Evolutionary conservation across 2,888 invertebrate genomes (phyloP).

Genomic region (Drosophila tripunctata): DNA sequence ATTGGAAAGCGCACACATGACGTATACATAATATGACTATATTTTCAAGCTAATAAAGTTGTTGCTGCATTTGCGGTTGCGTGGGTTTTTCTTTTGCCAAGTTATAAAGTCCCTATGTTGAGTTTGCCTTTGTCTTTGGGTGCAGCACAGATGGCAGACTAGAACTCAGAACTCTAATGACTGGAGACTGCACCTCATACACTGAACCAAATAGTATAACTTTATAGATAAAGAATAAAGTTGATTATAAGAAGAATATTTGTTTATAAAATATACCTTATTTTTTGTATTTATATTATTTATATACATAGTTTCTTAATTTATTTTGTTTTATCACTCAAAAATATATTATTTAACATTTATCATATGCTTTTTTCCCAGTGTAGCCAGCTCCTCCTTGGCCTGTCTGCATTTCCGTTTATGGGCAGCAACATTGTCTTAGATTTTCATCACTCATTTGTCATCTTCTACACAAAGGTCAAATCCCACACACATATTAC

Average conservation of each 20-base stretch:
- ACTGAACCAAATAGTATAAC: slow-evolving; percentile 23
- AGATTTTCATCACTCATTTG: slow-evolving; percentile 74
- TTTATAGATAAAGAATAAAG: not conserved
- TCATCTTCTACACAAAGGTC: slow-evolving; percentile 64
- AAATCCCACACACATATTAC: slow-evolving; percentile 76
- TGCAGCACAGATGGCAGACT: slow-evolving; percentile 31
- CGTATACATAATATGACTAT: slow-evolving; percentile 50
- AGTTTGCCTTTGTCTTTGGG: slow-evolving; percentile 23
- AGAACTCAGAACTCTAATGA: slow-evolving; percentile 41
- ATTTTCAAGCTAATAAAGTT: slow-evolving; percentile 33
- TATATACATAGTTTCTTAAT: not conserved
- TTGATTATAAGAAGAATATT: no score
- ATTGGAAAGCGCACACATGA: slow-evolving; percentile 47
- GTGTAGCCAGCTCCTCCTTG: slow-evolving; percentile 20
- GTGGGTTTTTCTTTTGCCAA: slow-evolving; percentile 12
- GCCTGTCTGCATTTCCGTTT: slow-evolving; percentile 50
- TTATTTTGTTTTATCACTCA: no score
- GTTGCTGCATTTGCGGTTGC: slow-evolving; percentile 17
- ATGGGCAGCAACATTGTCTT: slow-evolving; percentile 39
- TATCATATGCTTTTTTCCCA: not conserved
- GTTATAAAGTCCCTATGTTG: not conserved
- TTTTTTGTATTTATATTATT: not conserved
- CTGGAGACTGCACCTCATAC: slow-evolving; percentile 49
- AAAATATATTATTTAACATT: not conserved
- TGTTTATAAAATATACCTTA: no score